These are phyloP conservation scores for Cosmia trapezina DNA, from an alignment of 2,888 invertebrate species.

Conservation along the genomic window DNA sequence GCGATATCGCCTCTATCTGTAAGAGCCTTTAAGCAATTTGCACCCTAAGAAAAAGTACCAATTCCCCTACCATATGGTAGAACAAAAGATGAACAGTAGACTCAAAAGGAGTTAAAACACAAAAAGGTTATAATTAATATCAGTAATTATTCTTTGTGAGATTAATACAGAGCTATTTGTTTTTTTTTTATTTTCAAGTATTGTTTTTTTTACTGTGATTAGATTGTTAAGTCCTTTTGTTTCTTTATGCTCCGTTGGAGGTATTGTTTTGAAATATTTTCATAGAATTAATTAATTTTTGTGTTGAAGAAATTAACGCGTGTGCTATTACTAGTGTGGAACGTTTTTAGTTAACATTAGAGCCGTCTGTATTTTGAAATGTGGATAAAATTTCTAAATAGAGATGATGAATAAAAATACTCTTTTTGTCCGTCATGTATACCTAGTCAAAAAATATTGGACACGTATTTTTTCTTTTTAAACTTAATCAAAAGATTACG, in stretches of 20 bases:
- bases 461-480: too few species aligned
- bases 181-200: conserved; percentile 65
- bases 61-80: conserved; percentile 74
- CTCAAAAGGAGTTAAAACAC: conserved; percentile 74
- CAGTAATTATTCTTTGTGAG: conserved; percentile 85
- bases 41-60: conserved; percentile 48
- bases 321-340: background rate
- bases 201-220: conserved; percentile 71
- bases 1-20: too few species aligned
- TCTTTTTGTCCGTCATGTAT: too few species aligned
- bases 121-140: conserved; percentile 87
- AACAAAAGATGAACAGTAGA: conserved; percentile 68
- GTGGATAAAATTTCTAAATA: background rate
- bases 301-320: background rate
- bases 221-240: conserved; percentile 59
- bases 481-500: too few species aligned
- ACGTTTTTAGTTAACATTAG: background rate
- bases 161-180: conserved; percentile 58
- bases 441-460: too few species aligned
- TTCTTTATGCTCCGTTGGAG: conserved; percentile 63
- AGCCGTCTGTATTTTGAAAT: background rate
- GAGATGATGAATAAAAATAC: too few species aligned
- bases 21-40: conserved; percentile 24
- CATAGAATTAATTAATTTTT: conserved; percentile 23
- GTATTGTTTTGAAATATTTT: conserved; percentile 65